Base-by-base conservation (phyloP, 2,113 vertebrate species). In the Passer domesticus region DNA sequence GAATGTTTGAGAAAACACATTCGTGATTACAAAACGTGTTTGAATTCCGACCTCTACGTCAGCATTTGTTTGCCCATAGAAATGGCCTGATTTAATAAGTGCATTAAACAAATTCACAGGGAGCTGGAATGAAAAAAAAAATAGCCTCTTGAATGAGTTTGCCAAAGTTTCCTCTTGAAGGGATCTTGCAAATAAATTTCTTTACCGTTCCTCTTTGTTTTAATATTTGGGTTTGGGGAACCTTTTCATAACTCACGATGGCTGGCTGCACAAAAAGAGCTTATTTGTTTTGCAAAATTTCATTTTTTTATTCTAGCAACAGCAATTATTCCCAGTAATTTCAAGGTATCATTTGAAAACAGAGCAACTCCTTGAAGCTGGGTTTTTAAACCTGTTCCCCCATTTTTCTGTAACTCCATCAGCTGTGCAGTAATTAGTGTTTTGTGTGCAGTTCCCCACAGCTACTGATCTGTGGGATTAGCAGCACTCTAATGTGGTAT, bases 1-100 rank as follows among this genome's bases (percentile, higher is more conserved):
- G 86, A 96, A 94, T 93, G 88, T 95, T 96, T 96, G 86, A 93
- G 94, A 95, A 96, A 88, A 87, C 85, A 80, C 91, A 94, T 88
- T 81, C 4, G 23, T 89, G 90, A 92, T 91, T 92, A 66, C 91
- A 95, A 80, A 94, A 86, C 23, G 90, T 89, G 83, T 90, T 92
- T 91, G 72, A 93, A 87, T 96, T 95, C 68, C 49, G 74, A 96
- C 81, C 74, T 85, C 41, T 79, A 92, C 31, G 37, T 91, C 91
- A 81, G 62, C 56, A 63, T 95, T 86, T 96, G 73, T 94, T 95
- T 97, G 89, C 95, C 83, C 78, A 73, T 55, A 93, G 77, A 89
- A 95, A 79, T 58, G 55, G 79, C 15, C 27, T 94, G 85, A 73
- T 93, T 88, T 82, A 92, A 75, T 68, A 90, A 86, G 89, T 84